Evolutionary conservation across 2,797 vertebrate genomes (phyloP).

Genomic region (Xerus rutilus): DNA sequence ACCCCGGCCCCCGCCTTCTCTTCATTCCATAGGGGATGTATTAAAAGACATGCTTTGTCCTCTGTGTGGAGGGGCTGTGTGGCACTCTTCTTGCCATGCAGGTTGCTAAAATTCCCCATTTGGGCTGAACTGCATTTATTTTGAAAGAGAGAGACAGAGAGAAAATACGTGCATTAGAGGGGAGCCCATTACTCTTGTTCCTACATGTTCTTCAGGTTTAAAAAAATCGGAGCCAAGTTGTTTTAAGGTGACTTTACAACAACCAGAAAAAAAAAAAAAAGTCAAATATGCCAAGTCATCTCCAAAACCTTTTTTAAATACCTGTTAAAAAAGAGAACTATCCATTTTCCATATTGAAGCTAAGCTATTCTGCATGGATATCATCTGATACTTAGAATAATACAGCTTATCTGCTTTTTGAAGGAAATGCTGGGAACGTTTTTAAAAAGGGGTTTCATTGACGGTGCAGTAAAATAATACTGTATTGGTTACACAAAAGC

Average conservation of each 20-base stretch:
- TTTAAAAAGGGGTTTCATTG: conserved; percentile 54
- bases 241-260: neutral
- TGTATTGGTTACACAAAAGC: conserved; percentile 48
- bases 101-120: neutral
- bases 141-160: neutral
- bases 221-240: neutral
- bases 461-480: conserved; percentile 53
- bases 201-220: neutral
- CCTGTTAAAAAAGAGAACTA: neutral
- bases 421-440: conserved; percentile 32
- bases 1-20: no score
- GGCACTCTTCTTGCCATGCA: neutral
- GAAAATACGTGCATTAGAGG: neutral
- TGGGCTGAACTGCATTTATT: neutral
- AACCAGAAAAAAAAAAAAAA: neutral
- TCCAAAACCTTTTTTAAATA: conserved; percentile 15
- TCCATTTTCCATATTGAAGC: conserved; percentile 40
- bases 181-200: neutral
- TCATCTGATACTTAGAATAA: conserved; percentile 32
- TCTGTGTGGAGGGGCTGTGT: neutral
- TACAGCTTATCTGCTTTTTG: conserved; percentile 52
- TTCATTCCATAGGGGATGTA: neutral
- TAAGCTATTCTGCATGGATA: conserved; percentile 11
- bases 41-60: neutral
- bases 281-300: neutral